These are phyloP conservation scores for Dromius quadrimaculatus DNA, from an alignment of 2,888 invertebrate species.

Conservation along the genomic window DNA sequence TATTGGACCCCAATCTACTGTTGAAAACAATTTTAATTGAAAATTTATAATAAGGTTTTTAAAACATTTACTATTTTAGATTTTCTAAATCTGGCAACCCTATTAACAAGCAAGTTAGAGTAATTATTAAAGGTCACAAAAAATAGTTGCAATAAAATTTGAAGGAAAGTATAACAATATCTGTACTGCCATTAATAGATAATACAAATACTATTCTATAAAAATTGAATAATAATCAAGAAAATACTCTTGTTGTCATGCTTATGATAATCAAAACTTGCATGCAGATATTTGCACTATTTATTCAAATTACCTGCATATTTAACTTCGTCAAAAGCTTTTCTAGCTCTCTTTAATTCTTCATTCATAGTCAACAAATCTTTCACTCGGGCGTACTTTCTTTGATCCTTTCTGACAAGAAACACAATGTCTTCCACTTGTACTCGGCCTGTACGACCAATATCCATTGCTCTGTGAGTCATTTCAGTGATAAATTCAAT, in stretches of 20 bases:
- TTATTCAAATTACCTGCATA: slow-evolving; percentile 82
- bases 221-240: not conserved
- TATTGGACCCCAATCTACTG: no score
- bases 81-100: no score
- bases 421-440: slow-evolving; percentile 99
- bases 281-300: slow-evolving; percentile 36
- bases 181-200: slow-evolving; percentile 19
- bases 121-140: no score
- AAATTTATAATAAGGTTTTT: not conserved
- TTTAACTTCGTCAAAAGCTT: slow-evolving; percentile 99
- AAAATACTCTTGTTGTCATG: slow-evolving; percentile 4
- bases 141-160: slow-evolving; percentile 40
- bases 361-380: slow-evolving; percentile 98
- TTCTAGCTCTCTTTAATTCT: slow-evolving; percentile 97
- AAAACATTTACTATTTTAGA: no score
- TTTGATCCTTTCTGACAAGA: slow-evolving; percentile 92
- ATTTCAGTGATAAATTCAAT: slow-evolving; percentile 98
- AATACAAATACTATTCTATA: no score
- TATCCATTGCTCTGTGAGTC: slow-evolving; percentile 94
- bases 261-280: no score
- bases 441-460: slow-evolving; percentile 94
- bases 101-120: slow-evolving; percentile 18
- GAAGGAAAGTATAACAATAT: slow-evolving; percentile 18
- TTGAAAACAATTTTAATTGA: no score
- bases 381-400: slow-evolving; percentile 98